phyloP scores from a whole-genome alignment of 2,888 invertebrate genomes.

The Cheilosia vernalis region DNA sequence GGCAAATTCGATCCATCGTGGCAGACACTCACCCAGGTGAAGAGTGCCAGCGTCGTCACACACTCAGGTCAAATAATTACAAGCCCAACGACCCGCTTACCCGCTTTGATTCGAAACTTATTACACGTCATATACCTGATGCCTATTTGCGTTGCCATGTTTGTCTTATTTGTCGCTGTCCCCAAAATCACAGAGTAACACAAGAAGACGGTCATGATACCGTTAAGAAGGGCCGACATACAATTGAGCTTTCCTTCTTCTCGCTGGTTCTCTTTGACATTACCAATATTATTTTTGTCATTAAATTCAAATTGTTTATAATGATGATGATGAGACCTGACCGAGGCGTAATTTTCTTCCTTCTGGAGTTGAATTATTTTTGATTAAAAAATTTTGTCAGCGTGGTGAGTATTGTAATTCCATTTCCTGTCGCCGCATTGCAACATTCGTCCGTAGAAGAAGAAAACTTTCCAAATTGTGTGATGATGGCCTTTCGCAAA shows the following conservation, averaged over 20 bases:
- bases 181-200: conserved; percentile 33
- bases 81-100: conserved; percentile 46
- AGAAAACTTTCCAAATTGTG: conserved; percentile 37
- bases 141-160: conserved; percentile 18
- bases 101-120: conserved; percentile 64
- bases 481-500: conserved; percentile 8
- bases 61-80: conserved; percentile 41
- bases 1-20: background rate
- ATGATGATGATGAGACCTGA: conserved; percentile 62
- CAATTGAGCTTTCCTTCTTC: conserved; percentile 27
- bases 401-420: conserved; percentile 60
- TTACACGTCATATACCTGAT: background rate
- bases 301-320: conserved; percentile 73
- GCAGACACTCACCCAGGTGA: conserved; percentile 14
- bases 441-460: conserved; percentile 10
- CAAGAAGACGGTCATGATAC: conserved; percentile 24
- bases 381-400: conserved; percentile 61
- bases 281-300: conserved; percentile 72
- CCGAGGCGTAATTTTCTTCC: conserved; percentile 45
- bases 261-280: conserved; percentile 24
- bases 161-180: conserved; percentile 18
- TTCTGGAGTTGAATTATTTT: conserved; percentile 58
- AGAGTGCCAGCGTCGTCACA: conserved; percentile 18
- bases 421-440: conserved; percentile 56
- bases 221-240: background rate